Conservation (phyloP, 2,113 vertebrate genomes). For the Strix uralensis region DNA sequence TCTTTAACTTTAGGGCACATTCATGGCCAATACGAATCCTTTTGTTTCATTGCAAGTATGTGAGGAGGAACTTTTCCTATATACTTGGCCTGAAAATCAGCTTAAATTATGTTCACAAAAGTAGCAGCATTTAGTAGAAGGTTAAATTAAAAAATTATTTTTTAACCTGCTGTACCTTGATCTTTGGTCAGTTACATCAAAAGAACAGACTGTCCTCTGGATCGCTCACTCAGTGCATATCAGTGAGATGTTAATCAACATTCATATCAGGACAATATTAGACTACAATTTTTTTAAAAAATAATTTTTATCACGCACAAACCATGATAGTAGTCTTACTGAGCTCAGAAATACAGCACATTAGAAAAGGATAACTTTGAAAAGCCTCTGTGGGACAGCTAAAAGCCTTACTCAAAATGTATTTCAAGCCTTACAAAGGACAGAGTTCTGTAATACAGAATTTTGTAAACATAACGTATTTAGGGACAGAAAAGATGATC, state of each 20-base stretch:
- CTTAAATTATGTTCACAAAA: not conserved
- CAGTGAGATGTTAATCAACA: not conserved
- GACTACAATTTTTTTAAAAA: not conserved
- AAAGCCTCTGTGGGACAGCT: not conserved
- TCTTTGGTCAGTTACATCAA: not conserved
- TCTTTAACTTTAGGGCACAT: not conserved
- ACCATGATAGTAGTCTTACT: not conserved
- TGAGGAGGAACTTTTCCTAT: not conserved
- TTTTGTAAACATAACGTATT: not conserved
- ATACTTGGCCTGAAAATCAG: slow-evolving; percentile 33
- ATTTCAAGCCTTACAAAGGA: not conserved
- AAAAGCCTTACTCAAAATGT: not conserved
- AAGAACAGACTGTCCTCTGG: not conserved
- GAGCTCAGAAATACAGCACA: not conserved
- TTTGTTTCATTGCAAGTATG: not conserved
- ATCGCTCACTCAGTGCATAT: not conserved
- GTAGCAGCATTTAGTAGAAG: not conserved
- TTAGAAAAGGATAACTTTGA: not conserved
- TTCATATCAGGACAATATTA: not conserved
- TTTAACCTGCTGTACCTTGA: not conserved
- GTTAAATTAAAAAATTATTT: slow-evolving; percentile 15
- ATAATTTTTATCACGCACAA: not conserved
- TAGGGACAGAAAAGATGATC: not conserved
- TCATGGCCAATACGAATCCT: not conserved
- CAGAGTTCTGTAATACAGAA: not conserved